Percentiles rank a stretch among this genome's conserved stretches.
Conservation (phyloP, 2,113 vertebrate genomes). For the Panthera uncia region DNA sequence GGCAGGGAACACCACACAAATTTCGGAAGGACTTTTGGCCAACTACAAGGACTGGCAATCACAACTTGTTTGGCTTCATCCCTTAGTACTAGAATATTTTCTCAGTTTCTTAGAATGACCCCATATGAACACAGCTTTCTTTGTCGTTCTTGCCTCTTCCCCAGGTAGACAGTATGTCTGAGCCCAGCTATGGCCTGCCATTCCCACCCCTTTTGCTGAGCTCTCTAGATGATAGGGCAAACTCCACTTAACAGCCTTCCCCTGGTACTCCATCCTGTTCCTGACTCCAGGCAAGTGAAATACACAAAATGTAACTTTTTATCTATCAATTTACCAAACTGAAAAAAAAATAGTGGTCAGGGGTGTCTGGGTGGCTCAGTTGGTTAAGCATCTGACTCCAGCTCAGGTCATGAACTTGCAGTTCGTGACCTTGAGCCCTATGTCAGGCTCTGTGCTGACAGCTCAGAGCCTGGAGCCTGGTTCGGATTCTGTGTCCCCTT, state of each 20-base stretch:
- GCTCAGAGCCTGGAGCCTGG: too few relatives aligned
- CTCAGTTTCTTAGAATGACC: constrained; percentile 1
- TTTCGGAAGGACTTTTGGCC: constrained; percentile 7
- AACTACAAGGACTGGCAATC: constrained; percentile 28
- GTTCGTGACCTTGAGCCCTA: too few relatives aligned
- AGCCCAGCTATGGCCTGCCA: neutral
- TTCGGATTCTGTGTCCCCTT: too few relatives aligned
- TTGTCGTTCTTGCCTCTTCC: neutral
- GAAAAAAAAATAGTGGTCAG: neutral
- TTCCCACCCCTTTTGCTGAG: neutral
- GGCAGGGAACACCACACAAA: constrained; percentile 13
- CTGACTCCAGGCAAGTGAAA: neutral
- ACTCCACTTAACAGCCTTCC: neutral
- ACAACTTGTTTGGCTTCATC: constrained; percentile 2
- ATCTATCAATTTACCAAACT: constrained; percentile 41
- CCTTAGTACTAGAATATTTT: neutral
- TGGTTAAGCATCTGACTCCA: too few relatives aligned
- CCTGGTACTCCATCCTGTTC: neutral
- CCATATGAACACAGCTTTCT: constrained; percentile 2
- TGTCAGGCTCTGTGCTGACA: too few relatives aligned
- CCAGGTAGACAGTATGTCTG: neutral
- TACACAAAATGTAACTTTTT: neutral
- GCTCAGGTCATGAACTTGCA: too few relatives aligned
- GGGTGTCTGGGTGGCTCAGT: too few relatives aligned
- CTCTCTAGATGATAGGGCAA: neutral